Conservation (phyloP, 2,888 invertebrate genomes). For the Cyrtodaria siliqua region DNA sequence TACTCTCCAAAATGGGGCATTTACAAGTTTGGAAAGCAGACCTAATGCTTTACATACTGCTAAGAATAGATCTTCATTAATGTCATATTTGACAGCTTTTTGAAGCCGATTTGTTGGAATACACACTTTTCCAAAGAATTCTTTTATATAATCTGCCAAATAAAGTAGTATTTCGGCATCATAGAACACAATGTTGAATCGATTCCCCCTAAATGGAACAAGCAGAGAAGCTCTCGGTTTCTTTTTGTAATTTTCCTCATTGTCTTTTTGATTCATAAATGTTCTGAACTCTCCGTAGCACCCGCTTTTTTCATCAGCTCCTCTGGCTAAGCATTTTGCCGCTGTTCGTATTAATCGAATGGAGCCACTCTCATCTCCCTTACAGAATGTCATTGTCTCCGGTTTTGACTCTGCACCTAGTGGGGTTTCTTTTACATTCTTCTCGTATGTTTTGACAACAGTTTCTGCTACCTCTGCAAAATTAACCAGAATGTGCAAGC, state of each 20-base stretch:
- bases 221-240: constrained; percentile 6
- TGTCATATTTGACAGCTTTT: constrained; percentile 40
- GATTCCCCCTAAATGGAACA: constrained; percentile 27
- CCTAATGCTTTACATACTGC: constrained; percentile 33
- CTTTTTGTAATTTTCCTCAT: constrained; percentile 9
- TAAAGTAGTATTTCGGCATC: constrained; percentile 32
- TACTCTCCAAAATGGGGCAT: constrained; percentile 48
- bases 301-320: constrained; percentile 30
- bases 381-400: constrained; percentile 14
- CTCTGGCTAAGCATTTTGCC: constrained; percentile 20
- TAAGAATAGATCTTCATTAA: constrained; percentile 20
- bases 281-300: constrained; percentile 23
- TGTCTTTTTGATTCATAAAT: too few relatives aligned
- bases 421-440: background rate
- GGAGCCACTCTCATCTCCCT: constrained; percentile 23
- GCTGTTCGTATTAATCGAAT: constrained; percentile 18
- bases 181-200: constrained; percentile 40
- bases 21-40: constrained; percentile 44
- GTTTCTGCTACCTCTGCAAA: constrained; percentile 13
- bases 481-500: constrained; percentile 16
- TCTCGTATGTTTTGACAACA: constrained; percentile 7
- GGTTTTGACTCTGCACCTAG: constrained; percentile 20
- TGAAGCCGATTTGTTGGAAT: constrained; percentile 29
- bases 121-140: constrained; percentile 16
- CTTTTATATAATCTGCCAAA: constrained; percentile 24